Evolutionary conservation across 2,797 vertebrate species (phyloP).

Genomic region (Micropoecilia bifurca): DNA sequence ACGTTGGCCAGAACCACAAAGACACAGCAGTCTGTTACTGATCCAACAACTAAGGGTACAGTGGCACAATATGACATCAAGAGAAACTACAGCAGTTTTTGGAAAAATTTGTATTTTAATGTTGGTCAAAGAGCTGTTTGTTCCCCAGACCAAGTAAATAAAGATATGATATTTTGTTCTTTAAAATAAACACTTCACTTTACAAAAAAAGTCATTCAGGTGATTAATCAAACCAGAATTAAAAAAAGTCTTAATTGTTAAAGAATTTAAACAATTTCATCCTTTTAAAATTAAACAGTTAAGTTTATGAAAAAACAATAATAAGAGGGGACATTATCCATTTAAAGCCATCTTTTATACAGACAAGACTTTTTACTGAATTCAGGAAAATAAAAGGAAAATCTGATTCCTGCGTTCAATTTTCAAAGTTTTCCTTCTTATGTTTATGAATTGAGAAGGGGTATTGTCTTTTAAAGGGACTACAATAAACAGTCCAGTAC

Average conservation of each 20-base stretch:
- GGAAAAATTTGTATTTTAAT: neutral
- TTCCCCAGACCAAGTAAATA: neutral
- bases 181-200: neutral
- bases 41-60: slow-evolving; percentile 53
- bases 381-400: neutral
- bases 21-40: slow-evolving; percentile 32
- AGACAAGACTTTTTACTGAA: neutral
- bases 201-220: neutral
- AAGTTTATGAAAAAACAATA: neutral
- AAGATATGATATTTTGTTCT: neutral
- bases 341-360: neutral
- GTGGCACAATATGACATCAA: slow-evolving; percentile 12
- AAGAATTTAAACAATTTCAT: neutral
- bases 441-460: slow-evolving; percentile 4
- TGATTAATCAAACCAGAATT: neutral
- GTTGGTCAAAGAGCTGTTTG: neutral
- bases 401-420: neutral
- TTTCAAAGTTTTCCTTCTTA: neutral
- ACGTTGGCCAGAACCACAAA: slow-evolving; percentile 55
- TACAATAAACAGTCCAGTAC: neutral
- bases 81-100: neutral
- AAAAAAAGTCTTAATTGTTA: neutral
- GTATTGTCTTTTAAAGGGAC: neutral
- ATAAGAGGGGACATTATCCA: neutral
- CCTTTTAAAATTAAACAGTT: neutral